Evolutionary conservation across 2,113 vertebrate genomes (phyloP), one percentile per base, ranked within the genome.

Genomic region (Chrysemys picta): DNA sequence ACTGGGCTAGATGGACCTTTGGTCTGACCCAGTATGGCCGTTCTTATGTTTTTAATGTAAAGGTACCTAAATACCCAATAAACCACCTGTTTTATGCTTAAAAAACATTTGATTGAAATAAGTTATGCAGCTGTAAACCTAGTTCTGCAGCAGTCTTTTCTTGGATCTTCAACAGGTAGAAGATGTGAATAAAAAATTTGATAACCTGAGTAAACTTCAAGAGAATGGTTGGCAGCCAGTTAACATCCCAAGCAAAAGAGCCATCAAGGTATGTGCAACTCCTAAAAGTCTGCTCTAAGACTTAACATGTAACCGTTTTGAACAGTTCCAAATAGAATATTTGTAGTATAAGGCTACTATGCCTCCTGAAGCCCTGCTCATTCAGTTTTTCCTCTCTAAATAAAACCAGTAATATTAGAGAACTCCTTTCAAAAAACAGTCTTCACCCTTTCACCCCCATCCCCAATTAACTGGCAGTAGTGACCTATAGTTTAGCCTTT

Each of bases 101-200:
- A 65, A 19, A 4, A 7, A 88, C 19, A 10, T 81, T 59, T 93
- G 89, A 80, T n/a, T 47, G 8, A 72, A 89, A 38, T 6, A 1
- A 45, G 49, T 22, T 69, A 11, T 62, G 56, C 42, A 42, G 0
- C 3, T 89, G 38, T 25, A 47, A 82, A 65, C 69, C 22, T 42
- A 76, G 83, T 35, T 8, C 12, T 59, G 24, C n/a, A 45, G 31
- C 54, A 45, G 8, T 22, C 3, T 65, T 85, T 22, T 85, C 9
- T 79, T 76, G 69, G 10, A 10, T 91, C 86, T 69, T 82, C 45
- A 59, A 97, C 80, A 99, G 99, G 97, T 99, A 2, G 98, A 99
- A 96, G 99, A 99, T 56, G 98, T 99, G 85, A 96, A 98, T 76
- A 99, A 98, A 91, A 99, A 99, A 94, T 99, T 99, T 96, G 98